Evolutionary conservation across 2,888 invertebrate species (phyloP), one percentile per base, ranked within the genome.

Genomic region (Hedychridium roseum): DNA sequence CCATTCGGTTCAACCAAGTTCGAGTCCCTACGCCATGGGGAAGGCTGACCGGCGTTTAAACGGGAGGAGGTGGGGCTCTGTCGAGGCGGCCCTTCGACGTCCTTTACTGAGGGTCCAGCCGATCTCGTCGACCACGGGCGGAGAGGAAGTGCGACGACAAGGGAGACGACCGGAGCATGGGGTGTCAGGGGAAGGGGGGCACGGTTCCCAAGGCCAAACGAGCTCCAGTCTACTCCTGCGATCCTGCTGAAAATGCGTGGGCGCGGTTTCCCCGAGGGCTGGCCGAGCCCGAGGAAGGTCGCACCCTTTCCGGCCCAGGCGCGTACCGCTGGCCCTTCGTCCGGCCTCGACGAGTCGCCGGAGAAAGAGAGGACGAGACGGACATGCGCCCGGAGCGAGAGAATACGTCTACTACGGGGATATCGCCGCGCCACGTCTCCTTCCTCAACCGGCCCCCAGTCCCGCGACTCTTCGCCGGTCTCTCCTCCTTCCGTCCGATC

Each of bases 241-340:
- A 70, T 75, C 78, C 78, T 78, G 73, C 62, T 78, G 68, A 74
- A 74, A 78, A 76, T 78, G 78, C 78, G 78, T 78, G 78, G 78
- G 78, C 78, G 78, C 78, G 78, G 78, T 77, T 73, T 78, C 73
- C 76, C 75, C 76, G 78, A 78, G 78, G 78, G 78, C 78, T 73
- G 78, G 72, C 73, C 76, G 62, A 60, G 66, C 66, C 70, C 69
- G 65, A 50, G 58, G 61, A 71, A 73, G 74, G 74, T 75, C 73
- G 75, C 76, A 75, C 76, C 76, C 76, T 76, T 73, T 72, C 64
- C 14, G 12, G 12, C 28, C 37, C 20, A 14, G 23, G n/a, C 23
- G 23, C 17, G 37, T 18, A 27, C 28, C 14, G 16, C 17, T 14
- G 38, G 23, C 27, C 27, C 14, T 21, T 11, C 6, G 37, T 37